Conservation (phyloP, 2,797 vertebrate species). For the Myotis planiceps region DNA sequence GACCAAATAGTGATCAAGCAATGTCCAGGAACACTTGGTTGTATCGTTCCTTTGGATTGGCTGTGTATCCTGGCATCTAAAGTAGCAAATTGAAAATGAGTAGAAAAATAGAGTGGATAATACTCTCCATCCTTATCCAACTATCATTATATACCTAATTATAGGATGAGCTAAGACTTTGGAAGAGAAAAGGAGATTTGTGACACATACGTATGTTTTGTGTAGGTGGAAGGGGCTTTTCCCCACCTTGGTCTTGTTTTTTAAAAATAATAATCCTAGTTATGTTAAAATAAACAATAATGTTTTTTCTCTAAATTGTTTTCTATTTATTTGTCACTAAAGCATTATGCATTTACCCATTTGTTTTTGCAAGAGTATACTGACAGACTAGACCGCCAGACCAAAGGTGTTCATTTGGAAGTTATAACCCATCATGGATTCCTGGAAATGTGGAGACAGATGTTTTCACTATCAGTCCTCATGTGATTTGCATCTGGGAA, state of each 20-base stretch:
- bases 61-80: neutral
- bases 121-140: neutral
- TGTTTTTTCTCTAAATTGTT: neutral
- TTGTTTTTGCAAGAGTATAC: neutral
- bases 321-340: neutral
- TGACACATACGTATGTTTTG: neutral
- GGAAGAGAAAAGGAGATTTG: neutral
- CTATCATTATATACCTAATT: neutral
- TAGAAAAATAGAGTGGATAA: neutral
- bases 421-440: neutral
- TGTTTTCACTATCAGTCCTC: neutral
- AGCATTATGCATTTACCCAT: neutral
- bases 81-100: neutral
- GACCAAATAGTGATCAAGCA: neutral
- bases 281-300: neutral
- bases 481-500: neutral
- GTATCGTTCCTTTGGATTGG: neutral
- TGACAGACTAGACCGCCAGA: neutral
- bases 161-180: neutral
- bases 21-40: neutral
- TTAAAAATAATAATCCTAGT: neutral
- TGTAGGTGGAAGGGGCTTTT: neutral
- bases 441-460: neutral
- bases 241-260: neutral
- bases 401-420: neutral